phyloP scores from a whole-genome alignment of 64 coral and sea anemone species.

The Orbicella faveolata region DNA sequence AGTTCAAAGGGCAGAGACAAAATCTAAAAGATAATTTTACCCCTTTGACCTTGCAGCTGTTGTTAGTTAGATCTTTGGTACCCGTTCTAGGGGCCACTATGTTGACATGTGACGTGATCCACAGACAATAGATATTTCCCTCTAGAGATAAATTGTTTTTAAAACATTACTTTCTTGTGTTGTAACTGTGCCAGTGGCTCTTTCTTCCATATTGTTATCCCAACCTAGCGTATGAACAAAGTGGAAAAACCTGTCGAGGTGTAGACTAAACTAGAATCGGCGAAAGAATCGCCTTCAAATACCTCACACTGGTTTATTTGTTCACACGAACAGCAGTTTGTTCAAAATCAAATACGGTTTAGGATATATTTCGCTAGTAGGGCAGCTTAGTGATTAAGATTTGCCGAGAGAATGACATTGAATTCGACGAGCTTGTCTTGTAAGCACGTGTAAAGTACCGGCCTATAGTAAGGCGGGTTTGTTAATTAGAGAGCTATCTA shows the following conservation, averaged over 20 bases:
- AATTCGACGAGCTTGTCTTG: background rate
- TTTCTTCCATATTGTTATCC: conserved; percentile 3
- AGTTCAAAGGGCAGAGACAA: too few relatives aligned
- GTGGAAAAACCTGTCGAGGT: background rate
- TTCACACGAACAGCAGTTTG: background rate
- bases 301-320: conserved; percentile 3
- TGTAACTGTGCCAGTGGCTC: background rate
- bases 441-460: background rate
- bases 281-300: background rate
- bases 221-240: background rate
- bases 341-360: background rate
- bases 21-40: background rate
- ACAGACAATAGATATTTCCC: background rate
- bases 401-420: background rate
- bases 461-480: background rate
- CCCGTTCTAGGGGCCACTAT: background rate
- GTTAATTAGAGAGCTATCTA: background rate
- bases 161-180: background rate
- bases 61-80: conserved; percentile 15
- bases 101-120: conserved; percentile 25
- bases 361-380: background rate
- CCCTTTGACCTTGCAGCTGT: background rate
- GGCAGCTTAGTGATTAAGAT: background rate
- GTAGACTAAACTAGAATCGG: conserved; percentile 30
- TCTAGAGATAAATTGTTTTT: background rate